Evolutionary conservation across 1,140 invertebrate genomes (phyloP), one percentile per base, ranked within the genome.

Genomic region (Pissodes strobi): DNA sequence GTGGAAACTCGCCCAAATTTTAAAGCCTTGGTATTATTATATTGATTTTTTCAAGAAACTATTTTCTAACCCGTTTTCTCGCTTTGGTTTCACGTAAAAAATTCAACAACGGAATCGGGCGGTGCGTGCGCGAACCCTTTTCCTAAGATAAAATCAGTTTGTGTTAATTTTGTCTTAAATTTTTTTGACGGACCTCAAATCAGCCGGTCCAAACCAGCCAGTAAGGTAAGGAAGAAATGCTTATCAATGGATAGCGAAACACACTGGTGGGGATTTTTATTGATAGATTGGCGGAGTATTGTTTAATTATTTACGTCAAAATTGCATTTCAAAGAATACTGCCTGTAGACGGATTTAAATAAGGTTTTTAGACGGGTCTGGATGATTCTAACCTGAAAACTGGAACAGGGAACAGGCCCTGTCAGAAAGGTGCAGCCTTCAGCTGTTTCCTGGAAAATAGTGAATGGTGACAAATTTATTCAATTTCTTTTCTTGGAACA

Each of bases 41-140:
- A 69, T 69, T 66, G 67, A 69, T 69, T 69, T 69, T 69, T 69
- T 69, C 67, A 56, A 48, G 53, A 59, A 69, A 69, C 41, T 69
- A 65, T 60, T 65, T 61, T 18, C 57, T 58, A 65, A 59, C 38
- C 67, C 51, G 62, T 64, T 53, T 56, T 62, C 41, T 41, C 53
- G 62, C 62, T 57, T 56, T 43, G 10, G 52, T 57, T 64, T 57
- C 30, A 45, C 21, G 43, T 64, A 18, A 41, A 64, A 59, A 57
- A 57, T 41, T 27, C 37, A 22, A 41, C 18, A 23, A 48, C 21
- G 34, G 39, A 17, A 39, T 13, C 17, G 62, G 43, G 43, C 12
- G 43, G 53, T 58, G 62, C 53, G 62, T 58, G 62, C 62, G 62
- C 52, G 52, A 39, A 27, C 38, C 51, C 51, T 23, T 15, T 46